These are phyloP conservation scores for Tolmerus cingulatus DNA, from an alignment of 2,888 invertebrate genomes.

Conservation along the genomic window DNA sequence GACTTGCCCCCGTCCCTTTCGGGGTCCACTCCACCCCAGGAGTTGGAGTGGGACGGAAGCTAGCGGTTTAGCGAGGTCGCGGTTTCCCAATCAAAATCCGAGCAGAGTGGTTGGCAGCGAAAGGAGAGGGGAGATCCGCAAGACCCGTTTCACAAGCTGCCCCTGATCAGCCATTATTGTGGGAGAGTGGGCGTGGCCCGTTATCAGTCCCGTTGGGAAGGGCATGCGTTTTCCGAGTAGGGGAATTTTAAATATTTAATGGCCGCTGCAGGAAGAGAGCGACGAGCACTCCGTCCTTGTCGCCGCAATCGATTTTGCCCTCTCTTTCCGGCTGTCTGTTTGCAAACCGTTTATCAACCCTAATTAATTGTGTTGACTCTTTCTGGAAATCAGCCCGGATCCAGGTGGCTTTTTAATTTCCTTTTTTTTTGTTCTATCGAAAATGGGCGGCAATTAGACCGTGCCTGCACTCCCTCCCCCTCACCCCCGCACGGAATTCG, in stretches of 20 bases:
- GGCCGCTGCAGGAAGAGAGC: conserved; percentile 25
- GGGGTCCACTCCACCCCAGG: not conserved
- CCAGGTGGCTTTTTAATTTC: not conserved
- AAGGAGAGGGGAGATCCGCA: not conserved
- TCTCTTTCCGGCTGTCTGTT: not conserved
- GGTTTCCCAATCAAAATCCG: not conserved
- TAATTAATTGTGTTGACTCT: not conserved
- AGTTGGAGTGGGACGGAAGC: not conserved
- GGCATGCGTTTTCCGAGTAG: not conserved
- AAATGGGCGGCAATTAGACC: conserved; percentile 28
- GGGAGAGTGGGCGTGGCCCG: not conserved
- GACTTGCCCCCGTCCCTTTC: not conserved
- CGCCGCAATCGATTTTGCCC: not conserved
- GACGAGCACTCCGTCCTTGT: not conserved
- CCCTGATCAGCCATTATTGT: conserved; percentile 15
- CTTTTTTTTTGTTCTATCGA: not conserved
- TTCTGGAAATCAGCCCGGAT: not conserved
- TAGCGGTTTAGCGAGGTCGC: not conserved
- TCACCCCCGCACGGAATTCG: not conserved
- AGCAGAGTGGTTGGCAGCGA: not conserved
- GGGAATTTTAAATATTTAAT: conserved; percentile 42
- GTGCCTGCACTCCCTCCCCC: not conserved
- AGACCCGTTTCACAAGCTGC: not conserved
- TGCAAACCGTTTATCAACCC: not conserved
- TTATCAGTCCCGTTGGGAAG: not conserved